Evolutionary conservation across 2,888 invertebrate genomes (phyloP).

Genomic region (Epistrophe eligans): DNA sequence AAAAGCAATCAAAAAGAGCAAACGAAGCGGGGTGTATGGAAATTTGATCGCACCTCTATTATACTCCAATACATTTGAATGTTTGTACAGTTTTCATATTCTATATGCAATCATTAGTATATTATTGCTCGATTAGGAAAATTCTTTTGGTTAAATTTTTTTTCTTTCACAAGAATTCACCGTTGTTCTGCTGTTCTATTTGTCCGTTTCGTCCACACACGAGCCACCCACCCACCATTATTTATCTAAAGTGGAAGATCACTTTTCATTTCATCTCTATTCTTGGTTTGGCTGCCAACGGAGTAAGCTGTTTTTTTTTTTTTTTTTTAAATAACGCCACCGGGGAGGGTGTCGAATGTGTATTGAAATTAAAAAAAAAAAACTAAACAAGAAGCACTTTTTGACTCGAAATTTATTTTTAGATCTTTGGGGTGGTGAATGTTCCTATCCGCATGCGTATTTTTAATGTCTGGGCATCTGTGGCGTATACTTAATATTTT

Average conservation of each 20-base stretch:
- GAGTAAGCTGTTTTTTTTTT: not conserved
- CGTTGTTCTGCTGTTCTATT: not conserved
- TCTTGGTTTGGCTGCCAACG: conserved; percentile 41
- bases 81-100: conserved; percentile 29
- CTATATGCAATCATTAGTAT: conserved; percentile 14
- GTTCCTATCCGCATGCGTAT: conserved; percentile 59
- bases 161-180: conserved; percentile 64
- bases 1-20: conserved; percentile 6
- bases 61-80: conserved; percentile 6
- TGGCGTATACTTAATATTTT: conserved; percentile 61
- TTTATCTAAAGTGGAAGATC: conserved; percentile 33
- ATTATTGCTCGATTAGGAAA: conserved; percentile 57
- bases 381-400: conserved; percentile 28
- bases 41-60: conserved; percentile 66
- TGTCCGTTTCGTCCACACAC: conserved; percentile 9
- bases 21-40: conserved; percentile 30
- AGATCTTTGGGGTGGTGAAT: conserved; percentile 62
- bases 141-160: conserved; percentile 39
- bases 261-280: conserved; percentile 71
- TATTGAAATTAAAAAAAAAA: not conserved
- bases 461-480: conserved; percentile 37
- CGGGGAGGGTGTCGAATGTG: conserved; percentile 54
- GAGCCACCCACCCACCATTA: conserved; percentile 47
- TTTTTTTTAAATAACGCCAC: not conserved
- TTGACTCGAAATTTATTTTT: conserved; percentile 66